A percentile compares a stretch with the other conserved stretches of the same genome.
phyloP scores from a whole-genome alignment of 1,140 invertebrate genomes.

The Lerema accius region DNA sequence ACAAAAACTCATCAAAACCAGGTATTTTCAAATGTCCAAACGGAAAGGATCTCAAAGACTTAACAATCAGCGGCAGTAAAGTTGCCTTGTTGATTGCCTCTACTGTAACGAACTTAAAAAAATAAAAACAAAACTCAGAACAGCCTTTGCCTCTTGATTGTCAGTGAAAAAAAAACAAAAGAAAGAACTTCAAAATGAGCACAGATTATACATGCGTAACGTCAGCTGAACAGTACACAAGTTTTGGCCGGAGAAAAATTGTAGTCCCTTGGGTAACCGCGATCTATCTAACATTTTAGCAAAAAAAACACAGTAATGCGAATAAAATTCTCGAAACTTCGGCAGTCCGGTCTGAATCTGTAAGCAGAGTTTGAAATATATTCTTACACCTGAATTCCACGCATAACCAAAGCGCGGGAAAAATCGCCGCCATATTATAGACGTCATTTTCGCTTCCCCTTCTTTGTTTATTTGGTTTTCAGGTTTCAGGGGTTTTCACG shows the following conservation, averaged over 20 bases:
- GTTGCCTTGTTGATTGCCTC: conserved; percentile 47
- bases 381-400: conserved; percentile 47
- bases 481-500: conserved; percentile 26
- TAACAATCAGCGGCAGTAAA: conserved; percentile 42
- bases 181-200: conserved; percentile 51
- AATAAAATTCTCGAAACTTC: conserved; percentile 39
- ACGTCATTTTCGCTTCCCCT: conserved; percentile 25
- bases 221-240: conserved; percentile 49
- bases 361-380: conserved; percentile 46
- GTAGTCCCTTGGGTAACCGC: conserved; percentile 16
- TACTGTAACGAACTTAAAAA: conserved; percentile 51
- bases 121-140: conserved; percentile 45
- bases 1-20: conserved; percentile 30
- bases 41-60: conserved; percentile 42
- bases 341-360: conserved; percentile 38
- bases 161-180: conserved; percentile 47
- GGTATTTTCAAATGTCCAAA: conserved; percentile 29
- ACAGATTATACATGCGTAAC: conserved; percentile 65
- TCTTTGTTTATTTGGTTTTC: conserved; percentile 35
- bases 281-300: conserved; percentile 25
- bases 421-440: conserved; percentile 35
- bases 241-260: conserved; percentile 41
- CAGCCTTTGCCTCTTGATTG: conserved; percentile 53
- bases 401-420: conserved; percentile 33
- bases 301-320: conserved; percentile 38